Percentiles rank a stretch among this genome's conserved stretches.
Conservation (phyloP, 2,113 vertebrate genomes). For the Scolopax mira region DNA sequence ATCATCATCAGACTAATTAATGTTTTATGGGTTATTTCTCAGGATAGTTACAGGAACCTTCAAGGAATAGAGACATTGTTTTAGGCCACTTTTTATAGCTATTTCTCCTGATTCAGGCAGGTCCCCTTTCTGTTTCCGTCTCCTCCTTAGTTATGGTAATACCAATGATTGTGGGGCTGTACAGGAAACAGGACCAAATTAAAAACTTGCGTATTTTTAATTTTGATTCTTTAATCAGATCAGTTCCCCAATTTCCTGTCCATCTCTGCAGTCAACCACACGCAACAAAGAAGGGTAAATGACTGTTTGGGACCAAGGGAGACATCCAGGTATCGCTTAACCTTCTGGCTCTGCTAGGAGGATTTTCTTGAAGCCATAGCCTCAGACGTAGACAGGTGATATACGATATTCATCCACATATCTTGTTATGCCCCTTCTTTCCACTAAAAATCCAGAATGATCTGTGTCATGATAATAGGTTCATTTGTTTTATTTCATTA, state of each 20-base stretch:
- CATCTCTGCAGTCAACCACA: background rate
- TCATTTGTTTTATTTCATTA: background rate
- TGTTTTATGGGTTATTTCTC: background rate
- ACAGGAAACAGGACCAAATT: background rate
- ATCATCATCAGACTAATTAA: background rate
- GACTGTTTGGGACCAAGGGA: background rate
- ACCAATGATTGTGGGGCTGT: background rate
- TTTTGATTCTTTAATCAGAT: background rate
- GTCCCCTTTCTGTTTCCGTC: background rate
- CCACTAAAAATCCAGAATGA: background rate
- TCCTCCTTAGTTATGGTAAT: background rate
- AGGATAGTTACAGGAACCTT: background rate
- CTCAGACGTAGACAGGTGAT: background rate
- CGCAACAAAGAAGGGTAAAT: background rate
- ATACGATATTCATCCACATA: background rate
- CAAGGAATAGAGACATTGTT: background rate
- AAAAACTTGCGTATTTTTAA: background rate
- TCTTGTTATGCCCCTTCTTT: background rate
- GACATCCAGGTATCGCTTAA: background rate
- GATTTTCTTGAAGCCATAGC: background rate
- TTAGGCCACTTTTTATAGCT: background rate
- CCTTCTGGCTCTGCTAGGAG: background rate
- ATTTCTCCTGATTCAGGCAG: background rate
- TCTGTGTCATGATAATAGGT: background rate
- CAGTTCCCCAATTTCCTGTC: background rate